Conservation (phyloP, 2,113 vertebrate genomes). For the Ageneiosus marmoratus region DNA sequence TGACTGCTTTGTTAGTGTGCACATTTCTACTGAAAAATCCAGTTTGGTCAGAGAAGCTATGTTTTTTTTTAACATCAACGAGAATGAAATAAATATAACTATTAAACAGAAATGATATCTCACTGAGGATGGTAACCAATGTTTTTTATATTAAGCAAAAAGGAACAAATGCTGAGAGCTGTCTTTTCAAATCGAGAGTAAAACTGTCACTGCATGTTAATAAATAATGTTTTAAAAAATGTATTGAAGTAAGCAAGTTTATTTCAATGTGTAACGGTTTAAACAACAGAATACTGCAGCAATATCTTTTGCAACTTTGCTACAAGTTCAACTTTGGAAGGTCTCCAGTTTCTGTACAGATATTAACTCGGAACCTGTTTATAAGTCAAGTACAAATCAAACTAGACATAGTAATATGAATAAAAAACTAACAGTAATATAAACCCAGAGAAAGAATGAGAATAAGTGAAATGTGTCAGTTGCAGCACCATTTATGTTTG, state of each 20-base stretch:
- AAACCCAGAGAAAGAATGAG: no score
- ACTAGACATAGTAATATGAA: no score
- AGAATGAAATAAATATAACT: neutral
- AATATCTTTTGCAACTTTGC: neutral
- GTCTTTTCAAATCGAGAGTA: neutral
- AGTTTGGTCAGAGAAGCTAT: conserved; percentile 1
- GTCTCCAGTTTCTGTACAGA: neutral
- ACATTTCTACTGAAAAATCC: neutral
- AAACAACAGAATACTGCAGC: neutral
- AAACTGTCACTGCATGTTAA: neutral
- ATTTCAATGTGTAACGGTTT: neutral
- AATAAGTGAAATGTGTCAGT: no score
- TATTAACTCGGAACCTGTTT: neutral
- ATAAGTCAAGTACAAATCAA: neutral
- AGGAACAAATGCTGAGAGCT: neutral
- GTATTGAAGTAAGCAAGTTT: neutral
- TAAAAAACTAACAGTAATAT: no score
- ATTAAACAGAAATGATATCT: neutral
- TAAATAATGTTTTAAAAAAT: neutral
- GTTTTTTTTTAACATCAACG: neutral
- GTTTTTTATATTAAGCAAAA: neutral
- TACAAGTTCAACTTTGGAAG: neutral
- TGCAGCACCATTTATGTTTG: no score
- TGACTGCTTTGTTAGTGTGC: neutral
- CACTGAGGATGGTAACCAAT: neutral